A percentile compares a stretch with the other conserved stretches of the same genome.
These are phyloP conservation scores for Sminthurides bifidus DNA, from an alignment of 1,140 invertebrate species.

Conservation along the genomic window DNA sequence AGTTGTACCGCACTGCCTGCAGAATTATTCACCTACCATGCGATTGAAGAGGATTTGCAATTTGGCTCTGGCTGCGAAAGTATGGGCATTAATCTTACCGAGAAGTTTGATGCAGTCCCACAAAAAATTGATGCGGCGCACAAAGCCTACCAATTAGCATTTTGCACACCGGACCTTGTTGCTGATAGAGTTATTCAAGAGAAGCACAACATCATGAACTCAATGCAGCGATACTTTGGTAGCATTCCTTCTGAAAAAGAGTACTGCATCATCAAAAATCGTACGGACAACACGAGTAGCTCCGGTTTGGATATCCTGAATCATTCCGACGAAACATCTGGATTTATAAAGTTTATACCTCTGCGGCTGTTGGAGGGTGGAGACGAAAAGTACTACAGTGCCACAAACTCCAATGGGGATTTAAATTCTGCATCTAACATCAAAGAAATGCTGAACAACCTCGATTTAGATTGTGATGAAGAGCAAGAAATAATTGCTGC, in stretches of 20 bases:
- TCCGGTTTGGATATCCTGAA: constrained; percentile 12
- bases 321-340: constrained; percentile 10
- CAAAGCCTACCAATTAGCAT: too few relatives aligned
- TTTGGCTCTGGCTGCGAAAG: too few relatives aligned
- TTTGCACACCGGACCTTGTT: too few relatives aligned
- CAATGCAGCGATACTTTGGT: constrained; percentile 23
- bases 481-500: constrained; percentile 24
- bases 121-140: too few relatives aligned
- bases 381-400: too few relatives aligned
- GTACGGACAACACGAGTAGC: neutral
- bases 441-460: constrained; percentile 6
- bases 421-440: neutral
- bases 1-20: neutral
- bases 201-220: constrained; percentile 22
- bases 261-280: constrained; percentile 13
- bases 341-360: constrained; percentile 11
- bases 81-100: too few relatives aligned
- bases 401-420: too few relatives aligned
- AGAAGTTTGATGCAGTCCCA: too few relatives aligned
- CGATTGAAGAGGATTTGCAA: too few relatives aligned
- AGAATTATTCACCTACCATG: neutral
- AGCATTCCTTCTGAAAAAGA: constrained; percentile 19
- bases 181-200: too few relatives aligned
- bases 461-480: constrained; percentile 15
- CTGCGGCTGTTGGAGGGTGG: too few relatives aligned